Conservation (phyloP, 1,140 invertebrate species). For the Bombus terrestris region DNA sequence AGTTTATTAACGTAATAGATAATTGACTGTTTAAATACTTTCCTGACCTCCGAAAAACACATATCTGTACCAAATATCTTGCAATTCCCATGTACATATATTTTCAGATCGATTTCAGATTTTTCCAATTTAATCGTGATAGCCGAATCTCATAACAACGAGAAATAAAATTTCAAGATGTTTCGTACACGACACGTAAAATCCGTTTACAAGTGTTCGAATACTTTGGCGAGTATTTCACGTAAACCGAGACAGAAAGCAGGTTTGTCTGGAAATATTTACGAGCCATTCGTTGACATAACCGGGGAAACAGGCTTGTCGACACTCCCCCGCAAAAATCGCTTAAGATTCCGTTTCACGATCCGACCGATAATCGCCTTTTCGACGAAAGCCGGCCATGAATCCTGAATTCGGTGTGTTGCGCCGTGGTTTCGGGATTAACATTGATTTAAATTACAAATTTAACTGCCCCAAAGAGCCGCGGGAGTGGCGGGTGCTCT, state of each 20-base stretch:
- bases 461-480: constrained; percentile 64
- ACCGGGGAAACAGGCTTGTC: neutral
- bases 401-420: constrained; percentile 61
- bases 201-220: neutral
- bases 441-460: constrained; percentile 75
- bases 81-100: no score
- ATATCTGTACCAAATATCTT: no score
- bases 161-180: no score
- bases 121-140: no score
- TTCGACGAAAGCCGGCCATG: constrained; percentile 56
- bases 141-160: no score
- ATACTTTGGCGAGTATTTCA: neutral
- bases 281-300: neutral
- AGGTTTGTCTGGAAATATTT: neutral
- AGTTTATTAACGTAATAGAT: no score
- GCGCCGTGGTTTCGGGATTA: constrained; percentile 61
- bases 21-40: no score
- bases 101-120: no score
- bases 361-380: constrained; percentile 63
- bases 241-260: neutral
- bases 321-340: neutral
- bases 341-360: constrained; percentile 33
- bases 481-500: constrained; percentile 2
- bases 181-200: no score
- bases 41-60: no score